A percentile compares a stretch with the other conserved stretches of the same genome.
These are phyloP conservation scores for Acromyrmex charruanus DNA, from an alignment of 1,140 invertebrate genomes.

Conservation along the genomic window DNA sequence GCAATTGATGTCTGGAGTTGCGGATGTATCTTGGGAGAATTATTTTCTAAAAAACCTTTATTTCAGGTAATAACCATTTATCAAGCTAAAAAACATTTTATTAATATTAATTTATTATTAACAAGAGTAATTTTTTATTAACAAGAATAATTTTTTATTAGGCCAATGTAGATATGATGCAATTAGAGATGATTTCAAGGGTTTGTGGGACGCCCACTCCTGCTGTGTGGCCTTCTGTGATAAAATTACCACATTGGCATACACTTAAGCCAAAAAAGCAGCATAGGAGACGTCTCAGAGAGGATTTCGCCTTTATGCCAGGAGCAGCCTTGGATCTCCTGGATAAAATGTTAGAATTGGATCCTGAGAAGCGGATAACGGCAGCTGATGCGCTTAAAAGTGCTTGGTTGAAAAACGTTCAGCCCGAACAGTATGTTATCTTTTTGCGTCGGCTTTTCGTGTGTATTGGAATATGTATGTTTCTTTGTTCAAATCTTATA, in stretches of 20 bases:
- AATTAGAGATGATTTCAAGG: slow-evolving; percentile 97
- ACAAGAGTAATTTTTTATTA: slow-evolving; percentile 77
- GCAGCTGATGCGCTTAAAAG: slow-evolving; percentile 97
- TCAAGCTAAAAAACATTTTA: neutral
- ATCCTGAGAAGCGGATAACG: slow-evolving; percentile 97
- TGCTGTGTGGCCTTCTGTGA: slow-evolving; percentile 99
- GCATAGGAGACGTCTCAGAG: slow-evolving; percentile 94
- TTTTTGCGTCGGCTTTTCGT: slow-evolving; percentile 12
- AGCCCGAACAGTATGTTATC: slow-evolving; percentile 94
- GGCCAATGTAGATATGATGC: slow-evolving; percentile 97
- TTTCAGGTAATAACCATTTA: slow-evolving; percentile 91
- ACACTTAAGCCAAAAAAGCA: slow-evolving; percentile 97
- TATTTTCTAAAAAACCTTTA: slow-evolving; percentile 98
- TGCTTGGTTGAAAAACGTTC: slow-evolving; percentile 97
- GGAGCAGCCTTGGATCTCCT: slow-evolving; percentile 95
- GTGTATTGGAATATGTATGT: neutral
- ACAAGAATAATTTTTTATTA: slow-evolving; percentile 77
- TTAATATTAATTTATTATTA: slow-evolving; percentile 36
- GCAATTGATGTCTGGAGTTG: slow-evolving; percentile 99
- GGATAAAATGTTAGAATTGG: slow-evolving; percentile 98
- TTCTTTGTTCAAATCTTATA: slow-evolving; percentile 51
- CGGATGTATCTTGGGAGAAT: slow-evolving; percentile 99
- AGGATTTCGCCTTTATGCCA: slow-evolving; percentile 98
- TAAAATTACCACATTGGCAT: slow-evolving; percentile 97
- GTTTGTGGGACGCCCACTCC: slow-evolving; percentile 98